These are phyloP conservation scores for Lepilemur septentrionalis DNA, from an alignment of 2,797 vertebrate species.

Conservation along the genomic window DNA sequence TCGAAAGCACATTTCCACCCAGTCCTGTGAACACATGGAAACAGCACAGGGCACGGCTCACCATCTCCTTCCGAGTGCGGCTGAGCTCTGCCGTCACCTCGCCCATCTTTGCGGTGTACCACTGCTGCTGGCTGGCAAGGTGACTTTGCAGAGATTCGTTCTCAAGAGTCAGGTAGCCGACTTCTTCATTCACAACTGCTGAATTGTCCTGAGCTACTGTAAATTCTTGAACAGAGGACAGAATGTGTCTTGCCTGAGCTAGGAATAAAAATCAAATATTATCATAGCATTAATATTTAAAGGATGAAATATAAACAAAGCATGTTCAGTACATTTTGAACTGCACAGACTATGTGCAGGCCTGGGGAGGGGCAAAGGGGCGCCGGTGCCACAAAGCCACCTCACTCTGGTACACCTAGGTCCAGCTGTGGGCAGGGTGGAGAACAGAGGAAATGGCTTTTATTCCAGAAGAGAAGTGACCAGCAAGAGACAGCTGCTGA, in stretches of 20 bases:
- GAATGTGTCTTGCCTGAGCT: slow-evolving; percentile 89
- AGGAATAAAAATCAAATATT: slow-evolving; percentile 1
- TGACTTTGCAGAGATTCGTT: slow-evolving; percentile 75
- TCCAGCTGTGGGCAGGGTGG: no score
- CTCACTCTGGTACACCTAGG: background rate
- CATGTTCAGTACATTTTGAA: background rate
- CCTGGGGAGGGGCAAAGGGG: background rate
- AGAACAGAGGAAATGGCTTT: background rate
- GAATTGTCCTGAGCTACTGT: slow-evolving; percentile 70
- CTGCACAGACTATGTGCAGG: background rate
- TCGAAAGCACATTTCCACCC: background rate
- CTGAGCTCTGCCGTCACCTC: slow-evolving; percentile 81
- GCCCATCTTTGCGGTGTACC: slow-evolving; percentile 71
- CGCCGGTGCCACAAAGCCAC: background rate
- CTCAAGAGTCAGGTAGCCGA: slow-evolving; percentile 82
- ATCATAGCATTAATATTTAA: background rate
- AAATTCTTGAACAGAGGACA: slow-evolving; percentile 84
- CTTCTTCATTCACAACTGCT: slow-evolving; percentile 76
- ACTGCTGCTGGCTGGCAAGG: slow-evolving; percentile 77
- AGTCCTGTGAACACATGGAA: rapidly evolving
- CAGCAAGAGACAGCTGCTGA: no score
- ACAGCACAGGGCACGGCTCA: slow-evolving; percentile 28
- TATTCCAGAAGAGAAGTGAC: background rate
- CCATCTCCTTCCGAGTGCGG: slow-evolving; percentile 76
- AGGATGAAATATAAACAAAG: background rate